phyloP scores from a whole-genome alignment of 2,797 vertebrate genomes.

The Diceros bicornis region DNA sequence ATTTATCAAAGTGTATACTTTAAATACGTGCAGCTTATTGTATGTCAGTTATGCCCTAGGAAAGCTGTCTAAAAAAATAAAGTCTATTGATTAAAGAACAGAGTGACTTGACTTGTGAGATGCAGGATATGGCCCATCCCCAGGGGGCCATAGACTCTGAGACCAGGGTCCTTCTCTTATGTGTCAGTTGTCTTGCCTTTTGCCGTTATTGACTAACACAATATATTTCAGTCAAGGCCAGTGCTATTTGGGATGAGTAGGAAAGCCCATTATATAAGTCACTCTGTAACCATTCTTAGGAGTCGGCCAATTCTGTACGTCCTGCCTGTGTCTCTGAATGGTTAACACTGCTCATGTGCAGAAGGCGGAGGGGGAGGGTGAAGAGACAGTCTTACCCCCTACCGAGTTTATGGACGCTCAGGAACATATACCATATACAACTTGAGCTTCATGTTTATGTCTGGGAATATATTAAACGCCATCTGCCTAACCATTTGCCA shows the following conservation, averaged over 20 bases:
- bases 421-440: constrained; percentile 86
- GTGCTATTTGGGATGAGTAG: neutral
- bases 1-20: neutral
- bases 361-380: neutral
- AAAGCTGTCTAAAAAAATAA: neutral
- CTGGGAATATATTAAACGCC: constrained; percentile 90
- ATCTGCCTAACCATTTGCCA: constrained; percentile 92
- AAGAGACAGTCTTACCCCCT: constrained; percentile 84
- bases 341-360: constrained; percentile 74
- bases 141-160: neutral
- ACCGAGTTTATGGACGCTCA: constrained; percentile 85
- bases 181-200: neutral
- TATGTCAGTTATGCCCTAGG: neutral
- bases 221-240: neutral
- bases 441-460: constrained; percentile 90
- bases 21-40: neutral
- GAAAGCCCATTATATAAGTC: neutral
- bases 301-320: neutral
- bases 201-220: neutral
- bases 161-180: neutral
- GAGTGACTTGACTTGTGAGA: neutral
- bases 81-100: neutral
- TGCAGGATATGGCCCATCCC: neutral
- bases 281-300: neutral
- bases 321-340: constrained; percentile 51